These are phyloP conservation scores for Drosophila setosimentum DNA, from an alignment of 2,888 invertebrate species.

Conservation along the genomic window DNA sequence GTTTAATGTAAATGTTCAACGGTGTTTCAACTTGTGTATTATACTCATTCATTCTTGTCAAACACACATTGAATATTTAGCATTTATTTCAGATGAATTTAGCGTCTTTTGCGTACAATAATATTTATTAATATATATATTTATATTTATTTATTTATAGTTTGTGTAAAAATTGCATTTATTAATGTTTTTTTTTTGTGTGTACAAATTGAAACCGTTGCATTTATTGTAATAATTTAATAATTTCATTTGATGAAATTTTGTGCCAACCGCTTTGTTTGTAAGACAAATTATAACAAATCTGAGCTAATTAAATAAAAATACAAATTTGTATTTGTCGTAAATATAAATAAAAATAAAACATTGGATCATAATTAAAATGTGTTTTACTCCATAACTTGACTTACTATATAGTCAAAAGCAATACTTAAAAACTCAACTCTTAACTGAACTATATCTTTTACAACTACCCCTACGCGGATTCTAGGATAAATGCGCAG, in stretches of 20 bases:
- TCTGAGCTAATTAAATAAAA: background rate
- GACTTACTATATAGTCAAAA: background rate
- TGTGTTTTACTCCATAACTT: background rate
- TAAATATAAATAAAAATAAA: background rate
- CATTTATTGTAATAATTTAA: slow-evolving; percentile 17
- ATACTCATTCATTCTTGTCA: slow-evolving; percentile 1
- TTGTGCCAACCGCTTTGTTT: slow-evolving; percentile 41
- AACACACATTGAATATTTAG: background rate
- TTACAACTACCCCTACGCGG: background rate
- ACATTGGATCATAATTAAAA: background rate
- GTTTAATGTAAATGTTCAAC: slow-evolving; percentile 17
- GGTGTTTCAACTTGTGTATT: background rate
- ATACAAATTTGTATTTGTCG: background rate
- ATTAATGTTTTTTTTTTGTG: background rate
- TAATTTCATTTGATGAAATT: slow-evolving; percentile 8
- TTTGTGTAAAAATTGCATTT: slow-evolving; percentile 7
- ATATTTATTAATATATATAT: background rate
- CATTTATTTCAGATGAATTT: background rate
- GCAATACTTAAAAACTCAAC: background rate
- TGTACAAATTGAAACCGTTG: slow-evolving; percentile 4
- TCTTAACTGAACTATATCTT: background rate
- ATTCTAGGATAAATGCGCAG: background rate
- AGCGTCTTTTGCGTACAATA: background rate
- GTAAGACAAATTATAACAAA: slow-evolving; percentile 3
- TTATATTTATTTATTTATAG: background rate